phyloP scores from a whole-genome alignment of 2,113 vertebrate genomes.

The Periophthalmodon schlosseri region DNA sequence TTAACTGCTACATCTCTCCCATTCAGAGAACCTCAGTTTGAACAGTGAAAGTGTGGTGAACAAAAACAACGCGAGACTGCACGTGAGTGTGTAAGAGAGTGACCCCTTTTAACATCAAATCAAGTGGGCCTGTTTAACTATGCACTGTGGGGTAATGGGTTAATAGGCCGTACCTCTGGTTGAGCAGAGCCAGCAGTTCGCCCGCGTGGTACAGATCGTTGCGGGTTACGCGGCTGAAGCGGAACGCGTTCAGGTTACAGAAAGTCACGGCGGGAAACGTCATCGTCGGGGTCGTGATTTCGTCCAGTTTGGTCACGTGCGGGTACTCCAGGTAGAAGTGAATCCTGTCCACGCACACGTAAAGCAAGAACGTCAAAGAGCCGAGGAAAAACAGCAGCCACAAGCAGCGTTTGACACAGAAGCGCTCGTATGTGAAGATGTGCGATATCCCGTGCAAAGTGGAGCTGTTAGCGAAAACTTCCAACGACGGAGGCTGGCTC shows the following conservation, averaged over 20 bases:
- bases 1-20: neutral
- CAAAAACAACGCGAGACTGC: neutral
- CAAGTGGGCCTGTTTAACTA: neutral
- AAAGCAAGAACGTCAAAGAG: slow-evolving; percentile 87
- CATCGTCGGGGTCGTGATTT: slow-evolving; percentile 87
- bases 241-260: slow-evolving; percentile 98
- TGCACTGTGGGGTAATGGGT: neutral
- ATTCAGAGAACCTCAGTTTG: too few species aligned
- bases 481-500: slow-evolving; percentile 85
- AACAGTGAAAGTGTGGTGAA: neutral
- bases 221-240: slow-evolving; percentile 93
- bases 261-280: slow-evolving; percentile 94
- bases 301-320: slow-evolving; percentile 96
- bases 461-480: slow-evolving; percentile 94
- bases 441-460: slow-evolving; percentile 96
- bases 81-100: neutral
- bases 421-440: slow-evolving; percentile 95
- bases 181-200: slow-evolving; percentile 94
- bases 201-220: slow-evolving; percentile 98
- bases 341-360: slow-evolving; percentile 92
- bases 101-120: neutral
- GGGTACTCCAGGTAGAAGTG: slow-evolving; percentile 96
- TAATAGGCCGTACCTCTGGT: slow-evolving; percentile 84
- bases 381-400: slow-evolving; percentile 93
- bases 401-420: slow-evolving; percentile 87